A percentile compares a stretch with the other conserved stretches of the same genome.
phyloP scores from a whole-genome alignment of 2,888 invertebrate genomes.

The Microplitis manilae region DNA sequence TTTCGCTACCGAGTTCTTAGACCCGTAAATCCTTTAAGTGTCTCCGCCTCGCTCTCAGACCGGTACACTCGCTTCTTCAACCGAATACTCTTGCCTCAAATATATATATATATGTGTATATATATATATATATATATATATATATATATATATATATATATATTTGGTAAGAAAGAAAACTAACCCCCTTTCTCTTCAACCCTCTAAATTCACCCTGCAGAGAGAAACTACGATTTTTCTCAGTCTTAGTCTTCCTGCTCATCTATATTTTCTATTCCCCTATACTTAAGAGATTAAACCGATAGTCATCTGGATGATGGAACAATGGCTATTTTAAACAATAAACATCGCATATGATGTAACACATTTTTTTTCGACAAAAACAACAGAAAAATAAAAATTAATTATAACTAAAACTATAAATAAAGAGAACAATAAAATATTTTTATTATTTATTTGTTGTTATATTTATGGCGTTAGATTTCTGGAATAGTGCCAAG shows the following conservation, averaged over 20 bases:
- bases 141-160: neutral
- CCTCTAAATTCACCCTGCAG: neutral
- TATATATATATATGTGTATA: neutral
- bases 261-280: conserved; percentile 45
- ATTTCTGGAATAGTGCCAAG: conserved; percentile 34
- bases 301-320: conserved; percentile 51
- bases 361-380: neutral
- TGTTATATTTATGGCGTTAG: conserved; percentile 27
- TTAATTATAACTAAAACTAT: neutral
- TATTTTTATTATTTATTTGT: neutral
- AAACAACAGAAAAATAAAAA: neutral
- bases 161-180: neutral
- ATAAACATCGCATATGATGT: conserved; percentile 17
- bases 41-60: conserved; percentile 53
- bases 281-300: conserved; percentile 51
- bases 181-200: neutral
- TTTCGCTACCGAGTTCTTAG: conserved; percentile 60
- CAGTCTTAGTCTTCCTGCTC: conserved; percentile 36
- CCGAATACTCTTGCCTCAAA: neutral
- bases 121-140: neutral
- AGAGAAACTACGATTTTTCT: conserved; percentile 51
- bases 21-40: conserved; percentile 70
- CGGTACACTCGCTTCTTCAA: conserved; percentile 7
- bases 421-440: conserved; percentile 4
- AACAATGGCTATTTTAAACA: conserved; percentile 25